A percentile compares a stretch with the other conserved stretches of the same genome.
Conservation (phyloP, 1,140 invertebrate species). For the Mactra quadrangularis region DNA sequence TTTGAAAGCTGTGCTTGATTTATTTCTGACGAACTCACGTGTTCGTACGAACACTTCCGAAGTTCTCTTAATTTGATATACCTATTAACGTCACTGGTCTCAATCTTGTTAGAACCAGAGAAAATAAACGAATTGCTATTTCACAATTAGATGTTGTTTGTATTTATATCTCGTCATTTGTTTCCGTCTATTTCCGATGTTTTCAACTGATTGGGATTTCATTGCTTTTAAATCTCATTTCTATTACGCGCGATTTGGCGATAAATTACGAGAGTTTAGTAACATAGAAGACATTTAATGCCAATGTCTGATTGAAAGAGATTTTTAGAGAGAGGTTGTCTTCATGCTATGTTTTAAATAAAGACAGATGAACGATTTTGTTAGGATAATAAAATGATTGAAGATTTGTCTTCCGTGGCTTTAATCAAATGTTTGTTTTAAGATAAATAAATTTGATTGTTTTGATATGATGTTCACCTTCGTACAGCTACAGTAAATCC, state of each 20-base stretch:
- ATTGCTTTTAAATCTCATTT: constrained; percentile 63
- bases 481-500: no score
- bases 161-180: constrained; percentile 47
- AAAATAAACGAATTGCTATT: constrained; percentile 58
- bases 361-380: no score
- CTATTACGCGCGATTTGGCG: constrained; percentile 42
- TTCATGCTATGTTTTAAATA: no score
- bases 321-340: no score
- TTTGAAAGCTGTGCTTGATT: constrained; percentile 52
- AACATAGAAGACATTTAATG: background rate
- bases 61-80: constrained; percentile 60
- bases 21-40: constrained; percentile 46
- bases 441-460: no score
- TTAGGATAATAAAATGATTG: no score
- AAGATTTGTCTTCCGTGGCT: no score
- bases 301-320: no score
- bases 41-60: constrained; percentile 50
- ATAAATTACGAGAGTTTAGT: constrained; percentile 37
- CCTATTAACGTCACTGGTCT: constrained; percentile 45
- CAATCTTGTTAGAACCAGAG: constrained; percentile 47
- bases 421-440: no score
- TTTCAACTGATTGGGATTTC: constrained; percentile 52
- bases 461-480: no score
- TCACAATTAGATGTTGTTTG: constrained; percentile 57
- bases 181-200: constrained; percentile 57